Base-by-base conservation (phyloP, 2,797 vertebrate genomes). In the Enteromius anoplus region DNA sequence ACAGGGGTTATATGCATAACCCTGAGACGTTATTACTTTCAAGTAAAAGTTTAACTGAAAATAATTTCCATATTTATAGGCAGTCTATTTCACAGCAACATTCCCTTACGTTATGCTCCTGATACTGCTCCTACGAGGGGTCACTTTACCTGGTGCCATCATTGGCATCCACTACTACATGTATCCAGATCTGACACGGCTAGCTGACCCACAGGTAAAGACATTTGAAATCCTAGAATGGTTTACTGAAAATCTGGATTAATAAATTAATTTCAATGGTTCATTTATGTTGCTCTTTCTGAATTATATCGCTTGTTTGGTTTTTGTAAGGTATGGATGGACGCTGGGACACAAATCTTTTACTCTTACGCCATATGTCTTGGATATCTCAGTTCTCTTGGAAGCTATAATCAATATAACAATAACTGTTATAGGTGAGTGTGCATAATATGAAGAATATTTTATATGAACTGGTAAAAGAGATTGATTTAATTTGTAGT, bases 141-240 rank as follows among this genome's bases (percentile, higher is more conserved):
- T 98, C 53, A 96, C 96, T 0, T 92, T 98, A 72, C 97, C 97
- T 0, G 97, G 97, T 77, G 97, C 96, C 9, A 70, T 91, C 69
- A 92, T 94, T 32, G 97, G 97, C 78, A 96, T 98, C 88, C 94
- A 94, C 70, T 98, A 96, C 89, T 98, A 98, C 89, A 91, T 98
- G 87, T 96, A 97, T 85, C 97, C 97, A 55, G 93, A 97, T 89
- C 90, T 95, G 69, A 89, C 93, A 12, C 93, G 96, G 0, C 96
- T 98, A 0, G 90, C 94, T 85, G 97, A 98, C 82, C 96, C 97
- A 58, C 97, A 98, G 96, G 97, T 98, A 93, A 92, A 84, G 51
- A 15, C n/a, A 12, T 72, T 53, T 19, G 1, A 34, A 34, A 78
- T 19, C 40, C 21, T 42, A 26, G 12, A 47, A 71, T 71, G 23